A percentile compares a stretch with the other conserved stretches of the same genome.
Evolutionary conservation across 30 jellyfish, hydroid and myxozoan species (phyloP).

Genomic region (Morbakka virulenta): DNA sequence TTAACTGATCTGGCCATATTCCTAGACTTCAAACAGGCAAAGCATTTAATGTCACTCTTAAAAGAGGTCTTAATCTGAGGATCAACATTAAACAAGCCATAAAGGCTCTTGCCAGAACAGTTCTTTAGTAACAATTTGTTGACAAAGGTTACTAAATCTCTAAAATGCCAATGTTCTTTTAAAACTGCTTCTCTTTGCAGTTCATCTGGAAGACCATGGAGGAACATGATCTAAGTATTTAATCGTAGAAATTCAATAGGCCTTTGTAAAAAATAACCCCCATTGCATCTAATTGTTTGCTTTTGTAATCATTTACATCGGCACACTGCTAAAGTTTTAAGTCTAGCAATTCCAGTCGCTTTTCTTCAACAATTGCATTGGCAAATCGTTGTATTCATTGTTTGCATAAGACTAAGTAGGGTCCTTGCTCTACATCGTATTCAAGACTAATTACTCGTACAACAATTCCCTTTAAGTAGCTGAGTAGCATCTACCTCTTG

Average conservation of each 20-base stretch:
- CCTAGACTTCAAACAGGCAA: neutral
- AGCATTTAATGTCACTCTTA: neutral
- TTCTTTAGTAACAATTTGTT: neutral
- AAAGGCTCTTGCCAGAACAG: neutral
- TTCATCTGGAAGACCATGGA: neutral
- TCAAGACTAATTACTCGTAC: neutral
- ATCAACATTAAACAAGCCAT: neutral
- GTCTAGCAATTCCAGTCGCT: neutral
- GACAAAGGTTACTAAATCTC: neutral
- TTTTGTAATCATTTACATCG: neutral
- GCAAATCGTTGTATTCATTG: neutral
- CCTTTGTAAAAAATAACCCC: neutral
- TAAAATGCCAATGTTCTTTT: neutral
- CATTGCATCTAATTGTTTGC: neutral
- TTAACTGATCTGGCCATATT: neutral
- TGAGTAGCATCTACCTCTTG: neutral
- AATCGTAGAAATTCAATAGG: neutral
- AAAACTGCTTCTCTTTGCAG: neutral
- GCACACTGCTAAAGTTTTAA: neutral
- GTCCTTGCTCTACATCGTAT: neutral
- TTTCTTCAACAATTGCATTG: neutral
- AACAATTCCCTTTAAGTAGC: neutral
- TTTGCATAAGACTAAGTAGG: neutral
- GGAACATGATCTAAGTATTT: neutral
- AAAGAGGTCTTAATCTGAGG: neutral